Percentiles rank a stretch among this genome's conserved stretches.
phyloP scores from a whole-genome alignment of 1,140 invertebrate genomes.

The Drosophila pseudoobscura region DNA sequence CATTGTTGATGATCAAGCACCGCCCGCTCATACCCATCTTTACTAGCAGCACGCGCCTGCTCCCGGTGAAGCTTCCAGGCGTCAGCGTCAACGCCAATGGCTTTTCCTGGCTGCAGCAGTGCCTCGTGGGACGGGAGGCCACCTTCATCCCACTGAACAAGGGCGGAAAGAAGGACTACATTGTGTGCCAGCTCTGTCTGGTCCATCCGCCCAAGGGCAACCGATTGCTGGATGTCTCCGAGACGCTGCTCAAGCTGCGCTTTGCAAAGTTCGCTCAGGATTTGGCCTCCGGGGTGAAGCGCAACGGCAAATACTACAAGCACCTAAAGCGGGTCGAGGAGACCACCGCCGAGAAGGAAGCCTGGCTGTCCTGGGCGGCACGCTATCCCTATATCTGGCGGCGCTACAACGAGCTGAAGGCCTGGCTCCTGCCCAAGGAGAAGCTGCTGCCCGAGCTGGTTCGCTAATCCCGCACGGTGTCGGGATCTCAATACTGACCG shows the following conservation, averaged over 20 bases:
- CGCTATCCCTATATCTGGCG: slow-evolving; percentile 71
- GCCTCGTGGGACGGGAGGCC: slow-evolving; percentile 70
- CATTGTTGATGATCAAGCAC: slow-evolving; percentile 71
- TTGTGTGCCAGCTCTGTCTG: slow-evolving; percentile 74
- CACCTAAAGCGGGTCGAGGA: slow-evolving; percentile 68
- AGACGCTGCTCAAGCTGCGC: slow-evolving; percentile 70
- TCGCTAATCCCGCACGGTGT: slow-evolving; percentile 39
- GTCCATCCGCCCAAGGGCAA: slow-evolving; percentile 77
- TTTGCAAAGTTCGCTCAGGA: slow-evolving; percentile 71
- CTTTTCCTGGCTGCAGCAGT: slow-evolving; percentile 75
- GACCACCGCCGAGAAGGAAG: slow-evolving; percentile 57
- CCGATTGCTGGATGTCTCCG: slow-evolving; percentile 67
- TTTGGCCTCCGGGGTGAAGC: slow-evolving; percentile 54
- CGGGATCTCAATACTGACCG: not conserved
- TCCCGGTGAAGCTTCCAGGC: slow-evolving; percentile 73
- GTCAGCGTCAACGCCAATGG: slow-evolving; percentile 74
- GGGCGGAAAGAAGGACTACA: slow-evolving; percentile 57
- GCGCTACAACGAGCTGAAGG: slow-evolving; percentile 63
- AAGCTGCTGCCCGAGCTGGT: slow-evolving; percentile 74
- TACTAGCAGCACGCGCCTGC: slow-evolving; percentile 58
- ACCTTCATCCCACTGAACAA: slow-evolving; percentile 76
- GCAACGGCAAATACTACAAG: slow-evolving; percentile 73
- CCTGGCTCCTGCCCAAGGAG: slow-evolving; percentile 25
- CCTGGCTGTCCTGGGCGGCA: slow-evolving; percentile 66
- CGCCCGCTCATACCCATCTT: slow-evolving; percentile 70